Evolutionary conservation across 2,113 vertebrate genomes (phyloP).

Genomic region (Alaudala cheleensis): DNA sequence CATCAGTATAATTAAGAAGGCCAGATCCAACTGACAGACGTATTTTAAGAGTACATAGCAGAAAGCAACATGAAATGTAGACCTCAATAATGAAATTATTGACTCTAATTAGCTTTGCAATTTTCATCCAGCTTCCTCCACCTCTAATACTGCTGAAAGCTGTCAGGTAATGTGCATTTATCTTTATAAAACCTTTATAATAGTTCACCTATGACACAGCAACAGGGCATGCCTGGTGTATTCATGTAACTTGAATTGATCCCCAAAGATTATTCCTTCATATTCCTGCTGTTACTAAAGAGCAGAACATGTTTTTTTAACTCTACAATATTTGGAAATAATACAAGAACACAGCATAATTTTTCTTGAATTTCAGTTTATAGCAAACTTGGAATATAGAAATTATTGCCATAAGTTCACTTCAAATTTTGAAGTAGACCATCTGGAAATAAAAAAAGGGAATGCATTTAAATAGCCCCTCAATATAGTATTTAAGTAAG

Average conservation of each 20-base stretch:
- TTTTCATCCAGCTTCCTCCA: neutral
- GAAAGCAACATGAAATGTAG: neutral
- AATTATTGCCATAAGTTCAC: neutral
- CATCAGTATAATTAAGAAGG: neutral
- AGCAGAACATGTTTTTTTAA: neutral
- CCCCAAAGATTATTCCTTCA: neutral
- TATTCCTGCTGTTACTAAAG: neutral
- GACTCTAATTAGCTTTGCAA: neutral
- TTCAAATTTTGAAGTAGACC: neutral
- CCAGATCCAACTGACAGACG: rapidly evolving
- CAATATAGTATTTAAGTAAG: neutral
- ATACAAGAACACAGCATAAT: neutral
- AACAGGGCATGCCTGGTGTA: neutral
- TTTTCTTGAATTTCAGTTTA: neutral
- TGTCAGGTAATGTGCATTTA: neutral
- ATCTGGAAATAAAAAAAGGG: neutral
- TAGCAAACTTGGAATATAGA: neutral
- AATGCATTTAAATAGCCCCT: neutral
- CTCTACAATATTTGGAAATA: neutral
- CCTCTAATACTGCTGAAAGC: neutral
- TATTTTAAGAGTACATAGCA: neutral
- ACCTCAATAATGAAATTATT: neutral
- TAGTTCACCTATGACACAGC: neutral
- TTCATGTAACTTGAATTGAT: neutral
- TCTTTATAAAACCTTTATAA: neutral